Conservation (phyloP, 2,797 vertebrate species). For the Orestias chungarensis region DNA sequence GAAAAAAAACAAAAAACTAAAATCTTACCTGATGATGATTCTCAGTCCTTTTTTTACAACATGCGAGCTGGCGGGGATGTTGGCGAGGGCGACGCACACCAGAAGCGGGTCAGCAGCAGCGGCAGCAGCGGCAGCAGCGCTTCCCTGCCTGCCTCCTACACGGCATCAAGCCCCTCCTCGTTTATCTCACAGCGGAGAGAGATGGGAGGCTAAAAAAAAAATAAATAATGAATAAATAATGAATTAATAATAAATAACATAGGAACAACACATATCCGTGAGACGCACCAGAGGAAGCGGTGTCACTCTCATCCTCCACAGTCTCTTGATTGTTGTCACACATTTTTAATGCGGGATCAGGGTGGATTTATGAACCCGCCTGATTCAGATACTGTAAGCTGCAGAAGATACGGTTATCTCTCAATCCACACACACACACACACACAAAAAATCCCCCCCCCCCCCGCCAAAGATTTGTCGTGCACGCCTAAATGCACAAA, state of each 20-base stretch:
- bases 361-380: background rate
- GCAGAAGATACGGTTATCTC: background rate
- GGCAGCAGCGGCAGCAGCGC: conserved; percentile 65
- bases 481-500: background rate
- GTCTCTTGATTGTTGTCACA: conserved; percentile 13
- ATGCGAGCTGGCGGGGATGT: conserved; percentile 76
- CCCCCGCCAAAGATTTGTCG: no score
- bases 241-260: no score
- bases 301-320: conserved; percentile 56
- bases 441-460: no score
- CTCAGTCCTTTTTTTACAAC: conserved; percentile 73
- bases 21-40: conserved; percentile 80
- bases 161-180: conserved; percentile 81
- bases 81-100: conserved; percentile 56
- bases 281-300: conserved; percentile 60
- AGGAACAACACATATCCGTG: conserved; percentile 58
- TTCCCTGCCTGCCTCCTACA: conserved; percentile 64
- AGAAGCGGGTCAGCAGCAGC: conserved; percentile 65
- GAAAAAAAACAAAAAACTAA: conserved; percentile 9
- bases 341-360: background rate
- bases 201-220: conserved; percentile 1
- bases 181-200: conserved; percentile 73
- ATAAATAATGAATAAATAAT: background rate
- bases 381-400: background rate
- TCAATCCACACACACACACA: no score